Conservation (phyloP, 2,888 invertebrate species). For the Capitulum mitella region DNA sequence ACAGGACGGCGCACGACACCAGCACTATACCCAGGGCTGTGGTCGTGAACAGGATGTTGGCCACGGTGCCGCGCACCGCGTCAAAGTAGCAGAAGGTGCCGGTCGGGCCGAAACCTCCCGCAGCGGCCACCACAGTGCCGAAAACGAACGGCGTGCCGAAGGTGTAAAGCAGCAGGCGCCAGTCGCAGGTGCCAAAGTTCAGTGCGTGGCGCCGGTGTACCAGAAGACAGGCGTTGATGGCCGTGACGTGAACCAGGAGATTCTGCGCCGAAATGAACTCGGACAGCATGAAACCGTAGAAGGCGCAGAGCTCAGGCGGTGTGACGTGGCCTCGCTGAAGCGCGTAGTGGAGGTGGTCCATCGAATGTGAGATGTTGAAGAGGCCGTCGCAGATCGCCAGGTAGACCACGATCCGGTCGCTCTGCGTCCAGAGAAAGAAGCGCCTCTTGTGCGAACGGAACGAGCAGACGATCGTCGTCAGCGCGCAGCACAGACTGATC, state of each 20-base stretch:
- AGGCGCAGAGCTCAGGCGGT: not conserved
- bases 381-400: conserved; percentile 1
- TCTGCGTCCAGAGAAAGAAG: not conserved
- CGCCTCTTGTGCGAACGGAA: not conserved
- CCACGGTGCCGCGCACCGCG: not conserved
- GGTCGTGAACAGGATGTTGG: conserved; percentile 2
- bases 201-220: not conserved
- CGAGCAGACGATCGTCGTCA: not conserved
- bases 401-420: not conserved
- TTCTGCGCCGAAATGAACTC: conserved; percentile 8
- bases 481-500: not conserved
- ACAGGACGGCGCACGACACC: not conserved
- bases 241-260: not conserved
- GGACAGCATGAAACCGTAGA: not conserved
- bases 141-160: not conserved
- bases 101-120: not conserved
- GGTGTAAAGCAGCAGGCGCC: not conserved
- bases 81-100: conserved; percentile 8
- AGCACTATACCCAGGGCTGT: not conserved
- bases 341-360: conserved; percentile 6
- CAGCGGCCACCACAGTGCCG: not conserved
- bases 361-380: not conserved
- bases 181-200: not conserved
- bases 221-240: conserved; percentile 3
- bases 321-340: conserved; percentile 4